These are phyloP conservation scores for Pristionchus entomophagus DNA, from an alignment of 2,888 invertebrate genomes.

Conservation along the genomic window DNA sequence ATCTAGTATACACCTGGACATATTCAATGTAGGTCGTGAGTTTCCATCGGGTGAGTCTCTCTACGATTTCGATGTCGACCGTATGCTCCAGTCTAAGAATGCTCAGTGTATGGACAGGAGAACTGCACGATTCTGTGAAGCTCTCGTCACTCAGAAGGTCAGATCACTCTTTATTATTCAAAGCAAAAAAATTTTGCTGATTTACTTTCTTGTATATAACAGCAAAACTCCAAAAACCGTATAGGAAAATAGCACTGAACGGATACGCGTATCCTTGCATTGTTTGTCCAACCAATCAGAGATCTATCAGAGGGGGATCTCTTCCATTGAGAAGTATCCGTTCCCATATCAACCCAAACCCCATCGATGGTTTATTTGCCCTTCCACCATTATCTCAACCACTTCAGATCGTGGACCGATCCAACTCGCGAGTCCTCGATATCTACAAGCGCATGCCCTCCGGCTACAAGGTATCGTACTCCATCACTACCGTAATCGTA, in stretches of 20 bases:
- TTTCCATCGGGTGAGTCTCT: constrained; percentile 53
- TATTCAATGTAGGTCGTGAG: neutral
- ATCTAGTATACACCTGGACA: too few relatives aligned
- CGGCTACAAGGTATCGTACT: constrained; percentile 27
- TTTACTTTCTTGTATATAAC: neutral
- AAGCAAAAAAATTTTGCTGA: neutral
- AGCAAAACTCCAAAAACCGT: neutral
- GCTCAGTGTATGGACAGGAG: constrained; percentile 49
- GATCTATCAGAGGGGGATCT: too few relatives aligned
- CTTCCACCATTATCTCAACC: neutral
- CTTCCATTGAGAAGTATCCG: constrained; percentile 31
- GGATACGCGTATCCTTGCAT: neutral
- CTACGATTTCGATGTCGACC: constrained; percentile 66
- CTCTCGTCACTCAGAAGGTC: constrained; percentile 29
- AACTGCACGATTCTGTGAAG: constrained; percentile 42
- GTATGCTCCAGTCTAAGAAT: constrained; percentile 60
- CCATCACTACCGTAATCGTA: neutral
- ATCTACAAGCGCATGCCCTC: constrained; percentile 37
- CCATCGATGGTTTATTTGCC: constrained; percentile 3
- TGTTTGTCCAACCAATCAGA: constrained; percentile 27
- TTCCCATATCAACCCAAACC: neutral
- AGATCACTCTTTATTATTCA: neutral
- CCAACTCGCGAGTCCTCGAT: neutral
- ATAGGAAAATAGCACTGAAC: neutral
- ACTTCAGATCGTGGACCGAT: neutral